These are phyloP conservation scores for Metallyticus violacea DNA, from an alignment of 2,888 invertebrate species.

Conservation along the genomic window DNA sequence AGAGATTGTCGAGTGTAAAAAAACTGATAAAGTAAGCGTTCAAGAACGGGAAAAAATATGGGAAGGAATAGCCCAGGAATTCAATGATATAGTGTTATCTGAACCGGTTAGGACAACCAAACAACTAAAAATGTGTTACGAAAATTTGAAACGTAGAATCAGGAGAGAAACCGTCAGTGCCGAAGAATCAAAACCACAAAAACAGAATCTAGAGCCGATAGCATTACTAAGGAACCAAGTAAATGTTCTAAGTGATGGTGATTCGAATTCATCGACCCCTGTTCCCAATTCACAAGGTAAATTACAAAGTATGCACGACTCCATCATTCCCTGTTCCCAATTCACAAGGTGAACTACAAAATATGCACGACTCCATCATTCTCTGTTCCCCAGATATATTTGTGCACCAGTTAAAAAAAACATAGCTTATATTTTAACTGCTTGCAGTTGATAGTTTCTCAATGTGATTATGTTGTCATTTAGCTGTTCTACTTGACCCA, in stretches of 20 bases:
- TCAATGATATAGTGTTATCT: slow-evolving; percentile 24
- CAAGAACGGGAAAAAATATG: slow-evolving; percentile 23
- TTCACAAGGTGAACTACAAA: not conserved
- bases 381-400: too few species aligned
- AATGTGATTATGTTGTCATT: too few species aligned
- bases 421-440: too few species aligned
- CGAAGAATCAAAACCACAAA: not conserved
- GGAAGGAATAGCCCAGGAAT: slow-evolving; percentile 26
- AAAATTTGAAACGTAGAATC: slow-evolving; percentile 26
- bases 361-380: not conserved
- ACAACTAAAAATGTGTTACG: slow-evolving; percentile 29
- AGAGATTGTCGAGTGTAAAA: slow-evolving; percentile 23
- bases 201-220: not conserved
- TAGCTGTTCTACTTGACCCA: too few species aligned
- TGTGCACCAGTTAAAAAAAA: too few species aligned
- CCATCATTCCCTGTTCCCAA: too few species aligned
- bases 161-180: not conserved
- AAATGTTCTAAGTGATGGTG: slow-evolving; percentile 12
- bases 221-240: not conserved
- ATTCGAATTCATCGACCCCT: slow-evolving; percentile 21
- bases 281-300: slow-evolving; percentile 4
- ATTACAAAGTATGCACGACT: not conserved
- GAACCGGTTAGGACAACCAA: slow-evolving; percentile 22
- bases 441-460: too few species aligned
- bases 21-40: slow-evolving; percentile 25